Base-by-base conservation (phyloP, 1,140 invertebrate genomes). In the Drosophila subobscura region DNA sequence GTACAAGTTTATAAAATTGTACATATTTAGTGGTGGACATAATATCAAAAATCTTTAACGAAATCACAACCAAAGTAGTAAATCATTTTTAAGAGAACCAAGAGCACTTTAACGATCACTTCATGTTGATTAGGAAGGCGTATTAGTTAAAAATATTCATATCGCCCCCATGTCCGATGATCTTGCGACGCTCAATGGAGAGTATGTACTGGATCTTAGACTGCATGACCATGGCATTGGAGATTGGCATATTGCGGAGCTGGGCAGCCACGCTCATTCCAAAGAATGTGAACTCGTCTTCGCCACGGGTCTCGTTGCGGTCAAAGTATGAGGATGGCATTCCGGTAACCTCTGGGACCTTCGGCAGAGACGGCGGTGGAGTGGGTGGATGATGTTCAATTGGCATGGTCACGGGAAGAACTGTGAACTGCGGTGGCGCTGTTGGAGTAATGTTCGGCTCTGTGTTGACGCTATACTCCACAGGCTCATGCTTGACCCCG, bases 281-380 rank as follows among this genome's bases (percentile, higher is more conserved):
- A n/a, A 86, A 86, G 46, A 52, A 86, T 12, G 70, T 78, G 20
- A 86, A 86, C 41, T 86, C 83, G 50, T 86, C 84, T 5, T 78
- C 78, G 10, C 29, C 51, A 2, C 72, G 33, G 33, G 10, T 12
- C 33, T 37, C 33, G 33, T 10, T 37, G 4, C 33, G 33, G 3
- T 12, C 10, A 3, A 2, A 12, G 3, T 37, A 10, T 4, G 33
- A 37, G 33, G 33, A 37, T 2, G 33, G 72, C 45, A 60, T 14
- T 25, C 27, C 51, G 6, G 7, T 53, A 5, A 23, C 4, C 42
- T 63, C n/a, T 45, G 33, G 0, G 29, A 52, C 7, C 57, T 57
- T 20, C 14, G 59, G 25, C 12, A 51, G 8, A 2, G 67, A 59
- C 5, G 54, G 52, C 5, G 65, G 53, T 1, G 65, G 67, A 7